These are phyloP conservation scores for Sylvietta virens DNA, from an alignment of 2,113 vertebrate genomes.

Conservation along the genomic window DNA sequence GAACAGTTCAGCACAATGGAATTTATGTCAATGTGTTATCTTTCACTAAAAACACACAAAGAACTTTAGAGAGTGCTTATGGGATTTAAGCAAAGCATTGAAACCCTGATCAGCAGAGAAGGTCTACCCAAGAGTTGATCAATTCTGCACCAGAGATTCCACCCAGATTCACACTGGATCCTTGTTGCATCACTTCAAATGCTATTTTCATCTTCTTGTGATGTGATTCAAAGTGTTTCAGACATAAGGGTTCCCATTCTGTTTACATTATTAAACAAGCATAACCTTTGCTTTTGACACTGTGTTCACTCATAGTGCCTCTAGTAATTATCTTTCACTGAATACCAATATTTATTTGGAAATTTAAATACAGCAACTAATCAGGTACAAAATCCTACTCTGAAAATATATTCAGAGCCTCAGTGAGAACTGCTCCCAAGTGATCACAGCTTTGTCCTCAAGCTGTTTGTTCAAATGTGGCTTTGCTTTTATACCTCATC, in stretches of 20 bases:
- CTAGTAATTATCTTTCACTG: neutral
- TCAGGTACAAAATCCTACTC: neutral
- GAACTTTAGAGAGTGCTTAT: neutral
- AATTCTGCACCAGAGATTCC: neutral
- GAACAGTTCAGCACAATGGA: neutral
- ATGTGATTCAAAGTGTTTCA: neutral
- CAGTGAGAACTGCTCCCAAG: neutral
- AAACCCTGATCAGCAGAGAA: neutral
- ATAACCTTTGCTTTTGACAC: slow-evolving; percentile 1
- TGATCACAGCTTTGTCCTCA: neutral
- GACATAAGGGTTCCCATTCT: neutral
- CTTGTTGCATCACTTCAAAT: neutral
- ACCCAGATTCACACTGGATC: neutral
- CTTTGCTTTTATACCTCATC: neutral
- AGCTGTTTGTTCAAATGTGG: neutral
- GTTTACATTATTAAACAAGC: neutral
- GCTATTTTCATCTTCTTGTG: neutral
- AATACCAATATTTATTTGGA: slow-evolving; percentile 34
- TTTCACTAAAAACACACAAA: neutral
- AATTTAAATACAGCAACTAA: slow-evolving; percentile 1
- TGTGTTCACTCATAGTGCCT: neutral
- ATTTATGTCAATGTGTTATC: neutral
- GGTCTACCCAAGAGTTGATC: neutral
- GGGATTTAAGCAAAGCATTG: neutral
- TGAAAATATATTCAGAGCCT: neutral